Percentiles rank a stretch among this genome's conserved stretches.
These are phyloP conservation scores for Eledona agricola DNA, from an alignment of 2,888 invertebrate genomes.

Conservation along the genomic window DNA sequence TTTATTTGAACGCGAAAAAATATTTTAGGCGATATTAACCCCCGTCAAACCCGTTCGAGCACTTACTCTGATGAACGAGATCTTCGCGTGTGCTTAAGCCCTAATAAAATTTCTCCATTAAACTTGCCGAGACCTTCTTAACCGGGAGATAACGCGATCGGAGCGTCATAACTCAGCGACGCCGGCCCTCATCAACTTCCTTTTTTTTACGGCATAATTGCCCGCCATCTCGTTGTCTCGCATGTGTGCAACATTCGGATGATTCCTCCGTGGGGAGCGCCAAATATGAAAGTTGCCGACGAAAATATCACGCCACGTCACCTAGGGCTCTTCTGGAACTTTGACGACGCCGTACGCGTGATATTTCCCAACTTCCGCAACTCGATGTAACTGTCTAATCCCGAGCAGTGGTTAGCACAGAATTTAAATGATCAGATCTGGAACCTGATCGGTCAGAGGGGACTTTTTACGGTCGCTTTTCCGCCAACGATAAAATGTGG, in stretches of 20 bases:
- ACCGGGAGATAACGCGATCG: constrained; percentile 34
- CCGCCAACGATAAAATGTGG: constrained; percentile 22
- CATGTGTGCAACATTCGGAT: constrained; percentile 51
- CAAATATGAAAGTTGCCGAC: too few species aligned
- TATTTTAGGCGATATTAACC: constrained; percentile 7
- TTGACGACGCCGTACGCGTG: too few species aligned
- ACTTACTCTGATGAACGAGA: constrained; percentile 27
- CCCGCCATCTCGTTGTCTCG: constrained; percentile 48
- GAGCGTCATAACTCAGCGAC: constrained; percentile 28
- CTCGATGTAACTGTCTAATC: too few species aligned
- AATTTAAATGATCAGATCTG: constrained; percentile 24
- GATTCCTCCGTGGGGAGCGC: constrained; percentile 50
- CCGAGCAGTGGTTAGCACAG: constrained; percentile 9
- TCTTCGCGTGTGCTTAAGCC: constrained; percentile 29
- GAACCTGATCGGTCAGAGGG: constrained; percentile 22
- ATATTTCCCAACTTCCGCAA: too few species aligned
- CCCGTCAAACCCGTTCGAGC: constrained; percentile 23
- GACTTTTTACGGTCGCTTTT: constrained; percentile 18
- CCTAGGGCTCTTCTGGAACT: too few species aligned
- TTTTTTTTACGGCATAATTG: constrained; percentile 57
- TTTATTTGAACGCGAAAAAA: constrained; percentile 8
- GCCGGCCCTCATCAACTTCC: constrained; percentile 34
- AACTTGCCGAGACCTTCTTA: constrained; percentile 33
- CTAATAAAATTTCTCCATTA: constrained; percentile 36
- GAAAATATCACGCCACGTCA: too few species aligned